Evolutionary conservation across 2,797 vertebrate genomes (phyloP), one percentile per base, ranked within the genome.

Genomic region (Vireo griseus): DNA sequence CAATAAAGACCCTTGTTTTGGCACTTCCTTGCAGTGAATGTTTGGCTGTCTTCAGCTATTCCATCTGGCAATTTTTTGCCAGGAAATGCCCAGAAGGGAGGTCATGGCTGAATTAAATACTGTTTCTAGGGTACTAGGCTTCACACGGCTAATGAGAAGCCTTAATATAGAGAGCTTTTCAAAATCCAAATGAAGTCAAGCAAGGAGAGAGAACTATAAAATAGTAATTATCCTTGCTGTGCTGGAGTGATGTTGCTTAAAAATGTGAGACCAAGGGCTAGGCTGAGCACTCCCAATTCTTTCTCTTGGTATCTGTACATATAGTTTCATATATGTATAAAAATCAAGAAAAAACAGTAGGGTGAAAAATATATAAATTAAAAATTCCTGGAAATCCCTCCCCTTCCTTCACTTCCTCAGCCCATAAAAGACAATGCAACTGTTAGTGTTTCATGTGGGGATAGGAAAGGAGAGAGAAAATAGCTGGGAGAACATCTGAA

Each of bases 31-130:
- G 55, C 91, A 92, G 29, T 92, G 88, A 92, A 86, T 93, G 82
- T 86, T 94, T 96, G 94, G 92, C 94, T 86, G 69, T 42, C 82
- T 90, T 90, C 75, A 86, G 69, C 71, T 69, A 63, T 86, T 94
- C 82, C 73, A 92, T 94, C 94, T 96, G 83, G 74, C 75, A 52
- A 40, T 57, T 94, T 94, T 91, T 96, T 95, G 95, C 95, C 90
- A 94, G 95, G 88, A 95, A 94, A 69, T 94, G 63, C 86, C 91
- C 79, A 86, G 90, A 95, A 96, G 94, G 77, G 86, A 94, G 90
- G 90, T 94, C 66, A 42, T 63, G 74, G 94, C 86, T 96, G 94
- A 94, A 94, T 95, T 90, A 94, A 92, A 88, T 78, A 90, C 73
- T 86, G 90, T 94, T 85, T 95, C 73, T 73, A 58, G 73, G 35